Evolutionary conservation across 2,888 invertebrate species (phyloP), one percentile per base, ranked within the genome.

Genomic region (Ophion ventricosus): DNA sequence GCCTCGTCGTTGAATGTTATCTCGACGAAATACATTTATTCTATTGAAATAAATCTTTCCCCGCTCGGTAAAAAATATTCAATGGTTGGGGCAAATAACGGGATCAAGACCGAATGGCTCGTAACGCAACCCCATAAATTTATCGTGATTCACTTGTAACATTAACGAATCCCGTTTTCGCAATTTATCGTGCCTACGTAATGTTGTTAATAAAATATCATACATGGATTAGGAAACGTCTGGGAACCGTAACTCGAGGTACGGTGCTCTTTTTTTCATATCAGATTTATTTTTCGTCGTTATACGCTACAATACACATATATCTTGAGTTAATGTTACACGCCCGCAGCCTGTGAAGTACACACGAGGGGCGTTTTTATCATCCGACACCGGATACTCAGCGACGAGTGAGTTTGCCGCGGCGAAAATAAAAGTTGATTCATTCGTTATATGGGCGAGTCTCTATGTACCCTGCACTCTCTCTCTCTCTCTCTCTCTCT

Each of bases 401-500:
- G 72, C 70, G 64, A 80, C 70, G 78, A 82, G 82, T 79, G 78
- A 82, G 84, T 78, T 77, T 70, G 80, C 83, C 74, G 73, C 80
- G 80, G 84, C 82, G 80, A 76, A 80, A 80, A 83, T 83, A 83
- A 83, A 83, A 83, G 83, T 83, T 83, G 83, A 83, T 83, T 83
- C 83, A 83, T 80, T 83, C 83, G 80, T 80, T 83, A 74, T 83
- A 83, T 80, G 76, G 80, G 82, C 83, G 72, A 83, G 76, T 76
- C 72, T 67, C 63, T 66, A 56, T 67, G 61, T 69, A 25, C 75
- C 69, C 72, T 67, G 70, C 43, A 67, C 63, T 76, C 87, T 86
- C 74, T 82, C 83, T 59, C 66, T 76, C 87, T 14, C 40, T 87
- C 76, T 79, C 85, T 86, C 84, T 85, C 66, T 83, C 83, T 69